phyloP scores from a whole-genome alignment of 2,888 invertebrate species.

The Bruchidius siliquastri region DNA sequence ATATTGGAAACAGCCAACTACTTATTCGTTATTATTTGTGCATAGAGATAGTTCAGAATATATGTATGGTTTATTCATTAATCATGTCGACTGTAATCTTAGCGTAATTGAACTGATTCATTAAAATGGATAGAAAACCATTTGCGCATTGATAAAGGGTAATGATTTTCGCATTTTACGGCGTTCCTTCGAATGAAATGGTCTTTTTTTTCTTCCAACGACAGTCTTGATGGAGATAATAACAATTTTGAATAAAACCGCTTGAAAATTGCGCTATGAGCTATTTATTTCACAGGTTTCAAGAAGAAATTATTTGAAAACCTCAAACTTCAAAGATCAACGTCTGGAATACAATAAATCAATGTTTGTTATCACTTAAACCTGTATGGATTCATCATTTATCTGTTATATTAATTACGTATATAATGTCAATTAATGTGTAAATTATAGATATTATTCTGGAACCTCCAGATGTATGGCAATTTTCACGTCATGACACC shows the following conservation, averaged over 20 bases:
- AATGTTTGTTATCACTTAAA: too few relatives aligned
- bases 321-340: background rate
- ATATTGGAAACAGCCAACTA: too few relatives aligned
- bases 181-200: background rate
- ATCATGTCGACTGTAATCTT: background rate
- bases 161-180: background rate
- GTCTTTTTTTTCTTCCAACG: background rate
- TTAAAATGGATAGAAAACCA: background rate
- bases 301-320: background rate
- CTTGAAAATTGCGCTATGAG: background rate
- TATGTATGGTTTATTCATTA: background rate
- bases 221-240: background rate
- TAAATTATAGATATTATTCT: too few relatives aligned
- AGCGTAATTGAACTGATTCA: background rate
- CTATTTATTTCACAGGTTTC: background rate
- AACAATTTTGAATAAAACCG: background rate
- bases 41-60: too few relatives aligned
- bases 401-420: too few relatives aligned
- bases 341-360: too few relatives aligned
- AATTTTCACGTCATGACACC: too few relatives aligned
- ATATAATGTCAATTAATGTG: too few relatives aligned
- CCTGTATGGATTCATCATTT: too few relatives aligned
- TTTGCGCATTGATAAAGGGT: background rate
- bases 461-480: too few relatives aligned
- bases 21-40: too few relatives aligned